Conservation (phyloP, 2,113 vertebrate genomes). For the Chauna torquata region DNA sequence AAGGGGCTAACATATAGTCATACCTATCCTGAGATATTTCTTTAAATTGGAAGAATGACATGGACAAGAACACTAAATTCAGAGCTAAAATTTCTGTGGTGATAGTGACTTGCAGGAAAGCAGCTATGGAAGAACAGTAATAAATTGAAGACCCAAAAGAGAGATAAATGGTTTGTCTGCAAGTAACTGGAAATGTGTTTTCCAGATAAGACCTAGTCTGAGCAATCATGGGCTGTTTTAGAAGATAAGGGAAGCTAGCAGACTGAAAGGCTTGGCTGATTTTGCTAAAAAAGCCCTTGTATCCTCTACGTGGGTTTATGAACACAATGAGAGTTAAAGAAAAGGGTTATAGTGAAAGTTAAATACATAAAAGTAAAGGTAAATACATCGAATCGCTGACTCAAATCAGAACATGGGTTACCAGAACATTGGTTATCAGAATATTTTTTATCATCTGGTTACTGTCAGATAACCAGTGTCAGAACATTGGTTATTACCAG, state of each 20-base stretch:
- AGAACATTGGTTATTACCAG: no score
- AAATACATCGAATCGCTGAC: not conserved
- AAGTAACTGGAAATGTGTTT: not conserved
- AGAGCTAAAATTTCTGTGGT: not conserved
- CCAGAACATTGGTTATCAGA: no score
- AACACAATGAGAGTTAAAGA: not conserved
- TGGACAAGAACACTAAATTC: not conserved
- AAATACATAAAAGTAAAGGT: not conserved
- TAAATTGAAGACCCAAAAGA: not conserved
- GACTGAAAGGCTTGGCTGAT: not conserved
- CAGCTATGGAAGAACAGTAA: not conserved
- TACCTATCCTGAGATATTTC: not conserved
- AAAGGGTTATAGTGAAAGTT: not conserved
- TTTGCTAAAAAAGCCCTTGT: not conserved
- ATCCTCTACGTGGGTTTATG: not conserved
- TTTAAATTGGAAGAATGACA: not conserved
- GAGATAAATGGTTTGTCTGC: not conserved
- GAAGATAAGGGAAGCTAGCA: not conserved
- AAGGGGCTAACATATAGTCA: rapidly evolving
- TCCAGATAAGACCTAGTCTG: not conserved
- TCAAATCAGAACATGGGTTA: not conserved
- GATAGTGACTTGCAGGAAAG: not conserved
- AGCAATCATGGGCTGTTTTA: not conserved
- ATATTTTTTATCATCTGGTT: no score
- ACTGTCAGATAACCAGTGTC: no score